Percentiles rank a stretch among this genome's conserved stretches.
Evolutionary conservation across 2,888 invertebrate genomes (phyloP).

Genomic region (Marronus borbonicus): DNA sequence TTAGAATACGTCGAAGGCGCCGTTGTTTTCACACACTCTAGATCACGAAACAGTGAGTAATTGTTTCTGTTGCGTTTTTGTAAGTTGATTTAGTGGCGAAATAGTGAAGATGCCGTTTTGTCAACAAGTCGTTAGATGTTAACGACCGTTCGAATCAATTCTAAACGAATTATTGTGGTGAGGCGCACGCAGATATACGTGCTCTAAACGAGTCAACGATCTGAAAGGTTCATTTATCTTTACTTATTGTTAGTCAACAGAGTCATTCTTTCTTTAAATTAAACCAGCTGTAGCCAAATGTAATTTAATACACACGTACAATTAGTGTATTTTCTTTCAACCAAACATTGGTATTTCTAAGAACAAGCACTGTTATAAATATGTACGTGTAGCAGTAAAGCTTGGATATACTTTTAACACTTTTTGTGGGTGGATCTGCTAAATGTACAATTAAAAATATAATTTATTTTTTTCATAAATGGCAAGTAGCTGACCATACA

Average conservation of each 20-base stretch:
- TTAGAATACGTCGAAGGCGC: constrained; percentile 26
- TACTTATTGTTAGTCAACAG: too few species aligned
- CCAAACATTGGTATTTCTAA: too few species aligned
- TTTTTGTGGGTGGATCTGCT: too few species aligned
- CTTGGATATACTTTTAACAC: too few species aligned
- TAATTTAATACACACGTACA: neutral
- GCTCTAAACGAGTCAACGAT: neutral
- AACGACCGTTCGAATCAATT: constrained; percentile 28
- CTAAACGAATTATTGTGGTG: neutral
- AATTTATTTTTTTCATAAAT: too few species aligned
- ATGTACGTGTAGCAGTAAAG: too few species aligned
- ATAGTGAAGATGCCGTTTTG: constrained; percentile 26
- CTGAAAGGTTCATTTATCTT: too few species aligned
- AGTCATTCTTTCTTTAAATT: too few species aligned
- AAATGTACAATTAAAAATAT: too few species aligned
- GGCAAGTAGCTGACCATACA: too few species aligned
- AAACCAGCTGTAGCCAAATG: too few species aligned
- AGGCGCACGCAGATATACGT: neutral
- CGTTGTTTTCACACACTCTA: constrained; percentile 29
- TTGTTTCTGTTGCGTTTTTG: constrained; percentile 21
- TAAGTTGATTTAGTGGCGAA: constrained; percentile 21
- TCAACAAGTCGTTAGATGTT: constrained; percentile 32
- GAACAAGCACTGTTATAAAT: too few species aligned
- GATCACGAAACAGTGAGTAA: constrained; percentile 39
- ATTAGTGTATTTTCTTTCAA: neutral